Base-by-base conservation (phyloP, 2,113 vertebrate species). In the Prochilodus magdalenae region DNA sequence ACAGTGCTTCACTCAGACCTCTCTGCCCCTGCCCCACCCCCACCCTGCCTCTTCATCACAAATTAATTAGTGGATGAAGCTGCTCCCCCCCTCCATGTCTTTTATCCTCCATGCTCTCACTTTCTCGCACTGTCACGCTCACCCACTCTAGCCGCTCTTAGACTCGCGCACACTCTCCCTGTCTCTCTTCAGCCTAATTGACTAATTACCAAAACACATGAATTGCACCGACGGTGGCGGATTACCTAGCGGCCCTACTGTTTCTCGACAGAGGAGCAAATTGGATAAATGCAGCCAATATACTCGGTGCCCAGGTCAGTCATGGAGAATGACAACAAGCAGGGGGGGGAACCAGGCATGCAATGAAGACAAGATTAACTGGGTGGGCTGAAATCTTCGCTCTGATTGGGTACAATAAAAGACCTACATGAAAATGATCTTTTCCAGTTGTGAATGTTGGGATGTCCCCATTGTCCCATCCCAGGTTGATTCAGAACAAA, bases 71-170 rank as follows among this genome's bases (percentile, higher is more conserved):
- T 3, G 36, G 18, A 67, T 67, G 65, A 36, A 67, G 29, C 22
- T 44, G 33, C 10, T 14, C 3, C n/a, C 36, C 20, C 30, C 24
- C 30, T 11, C 36, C 36, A 36, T 7, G 22, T 36, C 18, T 65
- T 47, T 24, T 72, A 26, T 26, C 24, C 15, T 44, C 18, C 40
- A 36, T 14, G 27, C 60, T 22, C 15, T 57, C 29, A 22, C 40
- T 49, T 14, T 16, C 30, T 22, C 59, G 63, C 83, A 77, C 78
- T 62, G 69, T 77, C 73, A 29, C 77, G 83, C 84, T 82, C 82
- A 53, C 66, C 83, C 83, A 79, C 82, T 87, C 83, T 71, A 18
- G 36, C 72, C 24, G n/a, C 73, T 76, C 51, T 76, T 36, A 69
- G 47, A n/a, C 29, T 29, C 72, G n/a, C 69, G 6, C n/a, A 27